Percentiles rank a stretch among this genome's conserved stretches.
Conservation (phyloP, 2,113 vertebrate genomes). For the Hypocryptadius cinnamomeus region DNA sequence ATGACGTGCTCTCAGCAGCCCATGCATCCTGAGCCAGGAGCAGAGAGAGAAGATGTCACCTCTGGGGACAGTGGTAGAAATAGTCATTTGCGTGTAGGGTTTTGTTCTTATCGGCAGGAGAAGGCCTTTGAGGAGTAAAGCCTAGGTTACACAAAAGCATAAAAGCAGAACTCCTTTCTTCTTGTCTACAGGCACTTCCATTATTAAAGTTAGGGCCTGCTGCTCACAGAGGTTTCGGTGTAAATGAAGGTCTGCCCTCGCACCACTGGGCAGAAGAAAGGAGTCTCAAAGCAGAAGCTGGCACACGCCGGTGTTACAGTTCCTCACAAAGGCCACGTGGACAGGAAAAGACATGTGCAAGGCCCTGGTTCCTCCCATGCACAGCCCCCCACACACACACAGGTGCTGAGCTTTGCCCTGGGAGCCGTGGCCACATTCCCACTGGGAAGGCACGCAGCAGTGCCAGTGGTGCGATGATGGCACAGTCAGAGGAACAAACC, state of each 20-base stretch:
- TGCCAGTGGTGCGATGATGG: fast-evolving
- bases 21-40: background rate
- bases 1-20: background rate
- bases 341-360: background rate
- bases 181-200: background rate
- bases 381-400: fast-evolving
- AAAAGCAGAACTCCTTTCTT: background rate
- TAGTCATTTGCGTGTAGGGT: background rate
- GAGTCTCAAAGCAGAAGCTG: background rate
- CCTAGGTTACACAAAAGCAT: background rate
- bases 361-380: background rate
- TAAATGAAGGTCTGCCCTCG: background rate
- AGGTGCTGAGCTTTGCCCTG: fast-evolving
- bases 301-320: fast-evolving
- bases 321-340: background rate
- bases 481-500: background rate
- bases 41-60: background rate
- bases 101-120: background rate
- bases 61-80: background rate
- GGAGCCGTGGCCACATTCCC: background rate
- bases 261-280: background rate
- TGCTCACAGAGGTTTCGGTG: background rate
- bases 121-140: constrained; percentile 29
- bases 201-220: background rate
- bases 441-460: background rate